Percentiles rank a stretch among this genome's conserved stretches.
phyloP scores from a whole-genome alignment of 2,113 vertebrate genomes.

The Marmota flaviventris region DNA sequence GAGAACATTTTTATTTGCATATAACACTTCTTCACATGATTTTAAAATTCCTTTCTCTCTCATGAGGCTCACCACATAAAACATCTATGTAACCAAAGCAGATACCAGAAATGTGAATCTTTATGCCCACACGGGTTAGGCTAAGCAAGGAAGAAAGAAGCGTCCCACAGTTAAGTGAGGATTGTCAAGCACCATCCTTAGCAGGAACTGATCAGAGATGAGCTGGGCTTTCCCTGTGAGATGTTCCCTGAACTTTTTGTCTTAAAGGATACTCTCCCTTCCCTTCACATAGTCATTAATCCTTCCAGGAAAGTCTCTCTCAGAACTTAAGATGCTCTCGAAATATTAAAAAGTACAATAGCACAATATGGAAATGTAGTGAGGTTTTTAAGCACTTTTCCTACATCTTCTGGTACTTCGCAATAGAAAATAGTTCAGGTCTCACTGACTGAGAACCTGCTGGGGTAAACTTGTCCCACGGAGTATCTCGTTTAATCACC shows the following conservation, averaged over 20 bases:
- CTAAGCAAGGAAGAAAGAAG: not conserved
- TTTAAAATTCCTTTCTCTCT: not conserved
- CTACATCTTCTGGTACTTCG: not conserved
- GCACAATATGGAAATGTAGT: not conserved
- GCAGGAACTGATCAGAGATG: no score
- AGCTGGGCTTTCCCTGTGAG: not conserved
- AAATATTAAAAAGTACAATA: not conserved
- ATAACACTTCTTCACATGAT: not conserved
- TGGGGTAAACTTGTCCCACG: rapidly evolving
- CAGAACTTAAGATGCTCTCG: not conserved
- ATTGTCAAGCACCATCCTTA: not conserved
- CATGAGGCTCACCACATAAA: not conserved
- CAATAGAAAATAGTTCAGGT: not conserved
- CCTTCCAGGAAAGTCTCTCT: not conserved
- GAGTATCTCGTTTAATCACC: not conserved
- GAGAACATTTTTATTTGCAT: not conserved
- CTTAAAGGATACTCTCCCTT: rapidly evolving
- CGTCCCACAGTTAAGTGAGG: not conserved
- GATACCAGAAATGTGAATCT: rapidly evolving
- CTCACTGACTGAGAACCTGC: not conserved
- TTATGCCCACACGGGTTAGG: no score
- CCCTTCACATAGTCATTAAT: not conserved
- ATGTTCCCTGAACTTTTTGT: not conserved
- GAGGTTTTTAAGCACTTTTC: not conserved
- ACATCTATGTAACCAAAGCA: not conserved